phyloP scores from a whole-genome alignment of 2,113 vertebrate genomes.

The Desmodus rotundus region DNA sequence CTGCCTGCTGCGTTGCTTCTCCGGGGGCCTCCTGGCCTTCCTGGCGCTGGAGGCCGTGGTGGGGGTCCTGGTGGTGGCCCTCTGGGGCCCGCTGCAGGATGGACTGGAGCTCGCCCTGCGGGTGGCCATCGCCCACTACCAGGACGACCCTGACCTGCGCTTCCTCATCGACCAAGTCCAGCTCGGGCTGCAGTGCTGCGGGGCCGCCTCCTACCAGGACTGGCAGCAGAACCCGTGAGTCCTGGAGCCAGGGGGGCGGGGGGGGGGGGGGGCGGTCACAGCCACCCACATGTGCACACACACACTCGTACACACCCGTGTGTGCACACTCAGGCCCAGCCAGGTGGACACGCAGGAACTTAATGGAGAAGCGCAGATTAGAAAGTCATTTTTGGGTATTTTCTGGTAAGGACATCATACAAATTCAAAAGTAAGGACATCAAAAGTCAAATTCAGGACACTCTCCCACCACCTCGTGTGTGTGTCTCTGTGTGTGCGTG shows the following conservation, averaged over 20 bases:
- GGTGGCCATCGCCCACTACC: constrained; percentile 87
- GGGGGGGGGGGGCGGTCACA: no score
- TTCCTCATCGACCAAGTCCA: constrained; percentile 94
- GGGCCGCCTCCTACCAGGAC: constrained; percentile 88
- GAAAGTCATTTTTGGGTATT: background rate
- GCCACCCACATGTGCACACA: background rate
- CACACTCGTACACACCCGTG: rapidly evolving
- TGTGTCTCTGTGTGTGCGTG: no score
- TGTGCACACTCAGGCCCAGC: background rate
- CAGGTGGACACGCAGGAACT: background rate
- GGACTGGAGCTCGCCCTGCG: constrained; percentile 80
- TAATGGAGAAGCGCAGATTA: background rate
- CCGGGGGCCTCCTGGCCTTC: constrained; percentile 73
- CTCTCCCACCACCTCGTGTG: background rate
- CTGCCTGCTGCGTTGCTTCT: constrained; percentile 86
- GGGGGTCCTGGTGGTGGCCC: constrained; percentile 79
- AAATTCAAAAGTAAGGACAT: no score
- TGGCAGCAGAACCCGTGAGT: constrained; percentile 94
- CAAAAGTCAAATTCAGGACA: background rate
- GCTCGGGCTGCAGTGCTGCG: constrained; percentile 88
- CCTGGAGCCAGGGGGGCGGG: background rate
- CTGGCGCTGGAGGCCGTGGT: constrained; percentile 80
- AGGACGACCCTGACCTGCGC: constrained; percentile 88
- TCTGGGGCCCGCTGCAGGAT: constrained; percentile 76
- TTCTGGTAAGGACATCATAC: background rate